Evolutionary conservation across 64 coral and sea anemone genomes (phyloP).

Genomic region (Montipora foliosa): DNA sequence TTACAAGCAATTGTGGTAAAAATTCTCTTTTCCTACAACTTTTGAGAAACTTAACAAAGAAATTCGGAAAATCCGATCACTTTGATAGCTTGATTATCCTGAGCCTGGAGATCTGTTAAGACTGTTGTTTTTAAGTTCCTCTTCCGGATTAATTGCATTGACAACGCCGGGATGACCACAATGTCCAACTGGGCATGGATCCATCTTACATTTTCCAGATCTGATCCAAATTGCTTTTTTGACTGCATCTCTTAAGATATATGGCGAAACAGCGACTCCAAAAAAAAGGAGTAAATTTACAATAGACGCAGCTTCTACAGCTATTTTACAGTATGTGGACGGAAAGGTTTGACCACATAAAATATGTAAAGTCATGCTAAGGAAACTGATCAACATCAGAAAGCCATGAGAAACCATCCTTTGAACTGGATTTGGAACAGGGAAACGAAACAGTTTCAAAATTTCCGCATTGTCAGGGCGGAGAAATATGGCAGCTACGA

Average conservation of each 20-base stretch:
- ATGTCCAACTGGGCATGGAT: no score
- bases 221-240: no score
- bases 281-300: neutral
- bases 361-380: neutral
- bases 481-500: constrained; percentile 10
- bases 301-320: neutral
- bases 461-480: constrained; percentile 28
- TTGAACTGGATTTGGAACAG: neutral
- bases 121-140: no score
- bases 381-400: neutral
- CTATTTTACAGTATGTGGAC: neutral
- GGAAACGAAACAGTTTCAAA: neutral
- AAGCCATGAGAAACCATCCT: neutral
- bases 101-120: no score
- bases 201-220: no score
- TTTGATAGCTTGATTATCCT: no score
- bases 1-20: no score
- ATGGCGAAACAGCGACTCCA: neutral
- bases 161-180: no score
- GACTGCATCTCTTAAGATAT: neutral
- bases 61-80: no score
- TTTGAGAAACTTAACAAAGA: no score
- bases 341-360: neutral
- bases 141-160: no score
- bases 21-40: no score